These are phyloP conservation scores for Paramacrobiotus metropolitanus DNA, from an alignment of 1,140 invertebrate genomes.

Conservation along the genomic window DNA sequence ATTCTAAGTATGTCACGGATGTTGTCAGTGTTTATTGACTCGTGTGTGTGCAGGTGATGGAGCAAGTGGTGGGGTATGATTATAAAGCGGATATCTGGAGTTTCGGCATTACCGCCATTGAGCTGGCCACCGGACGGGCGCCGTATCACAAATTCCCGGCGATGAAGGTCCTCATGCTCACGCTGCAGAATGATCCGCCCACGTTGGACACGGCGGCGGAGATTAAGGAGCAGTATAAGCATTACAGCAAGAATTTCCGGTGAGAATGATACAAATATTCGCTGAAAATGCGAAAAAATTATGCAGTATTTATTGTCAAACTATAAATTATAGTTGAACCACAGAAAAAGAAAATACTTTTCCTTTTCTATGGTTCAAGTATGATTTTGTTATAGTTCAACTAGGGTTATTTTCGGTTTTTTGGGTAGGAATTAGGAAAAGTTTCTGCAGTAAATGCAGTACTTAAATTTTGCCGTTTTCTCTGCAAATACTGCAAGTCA, in stretches of 20 bases:
- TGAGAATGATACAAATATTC: slow-evolving; percentile 11
- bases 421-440: no score
- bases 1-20: no score
- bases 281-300: no score
- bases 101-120: slow-evolving; percentile 93
- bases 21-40: slow-evolving; percentile 8
- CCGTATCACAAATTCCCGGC: slow-evolving; percentile 97
- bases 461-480: no score
- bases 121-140: slow-evolving; percentile 91
- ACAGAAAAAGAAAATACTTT: no score
- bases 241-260: slow-evolving; percentile 85
- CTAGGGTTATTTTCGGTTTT: no score
- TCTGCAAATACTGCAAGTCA: no score
- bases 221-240: slow-evolving; percentile 91
- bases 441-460: no score
- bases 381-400: no score
- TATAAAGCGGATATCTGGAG: slow-evolving; percentile 99
- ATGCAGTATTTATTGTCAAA: no score
- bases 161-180: slow-evolving; percentile 51
- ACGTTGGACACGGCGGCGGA: slow-evolving; percentile 80
- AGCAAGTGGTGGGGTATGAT: slow-evolving; percentile 81
- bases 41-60: neutral
- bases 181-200: slow-evolving; percentile 86
- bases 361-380: no score
- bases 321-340: no score